phyloP scores from a whole-genome alignment of 2,113 vertebrate species.

The Ammodytes marinus region DNA sequence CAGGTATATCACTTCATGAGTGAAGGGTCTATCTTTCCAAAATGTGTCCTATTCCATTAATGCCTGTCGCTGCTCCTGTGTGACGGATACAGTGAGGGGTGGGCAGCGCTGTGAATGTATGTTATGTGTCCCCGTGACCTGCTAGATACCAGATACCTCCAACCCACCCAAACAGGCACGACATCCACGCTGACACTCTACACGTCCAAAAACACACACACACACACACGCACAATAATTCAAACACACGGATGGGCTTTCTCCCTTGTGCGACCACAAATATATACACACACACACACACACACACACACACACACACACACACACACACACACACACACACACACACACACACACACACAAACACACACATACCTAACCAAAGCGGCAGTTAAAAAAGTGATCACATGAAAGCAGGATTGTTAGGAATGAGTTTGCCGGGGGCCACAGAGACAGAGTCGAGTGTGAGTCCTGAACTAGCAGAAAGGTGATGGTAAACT shows the following conservation, averaged over 20 bases:
- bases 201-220: slow-evolving; percentile 40
- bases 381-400: slow-evolving; percentile 30
- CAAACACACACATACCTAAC: slow-evolving; percentile 24
- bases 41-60: slow-evolving; percentile 3
- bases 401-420: slow-evolving; percentile 47
- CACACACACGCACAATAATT: slow-evolving; percentile 18
- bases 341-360: slow-evolving; percentile 22
- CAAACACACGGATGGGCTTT: slow-evolving; percentile 37
- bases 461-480: background rate
- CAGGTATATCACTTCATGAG: background rate
- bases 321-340: background rate
- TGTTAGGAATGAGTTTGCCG: slow-evolving; percentile 44
- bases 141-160: slow-evolving; percentile 66
- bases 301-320: slow-evolving; percentile 30
- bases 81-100: slow-evolving; percentile 6
- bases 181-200: slow-evolving; percentile 63
- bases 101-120: slow-evolving; percentile 46
- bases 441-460: slow-evolving; percentile 9
- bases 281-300: background rate
- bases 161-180: slow-evolving; percentile 60
- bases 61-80: slow-evolving; percentile 12
- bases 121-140: slow-evolving; percentile 63
- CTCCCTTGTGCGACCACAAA: slow-evolving; percentile 22
- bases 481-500: background rate
- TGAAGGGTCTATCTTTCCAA: background rate